phyloP scores from a whole-genome alignment of 1,140 invertebrate genomes.

The Drosophila trapezifrons region DNA sequence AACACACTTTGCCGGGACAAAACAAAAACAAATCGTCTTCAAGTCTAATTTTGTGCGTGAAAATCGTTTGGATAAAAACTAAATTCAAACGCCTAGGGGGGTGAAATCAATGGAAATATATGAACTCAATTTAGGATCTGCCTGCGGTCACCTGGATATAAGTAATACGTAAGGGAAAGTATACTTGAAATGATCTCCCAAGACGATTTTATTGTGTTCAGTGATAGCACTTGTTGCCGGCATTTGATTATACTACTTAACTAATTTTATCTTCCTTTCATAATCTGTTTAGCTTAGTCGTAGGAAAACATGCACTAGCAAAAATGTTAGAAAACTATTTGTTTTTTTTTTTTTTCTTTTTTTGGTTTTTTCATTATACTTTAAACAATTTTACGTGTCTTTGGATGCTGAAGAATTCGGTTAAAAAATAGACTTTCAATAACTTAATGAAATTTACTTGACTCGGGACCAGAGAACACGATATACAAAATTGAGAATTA shows the following conservation, averaged over 20 bases:
- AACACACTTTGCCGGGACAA: slow-evolving; percentile 74
- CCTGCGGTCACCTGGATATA: slow-evolving; percentile 27
- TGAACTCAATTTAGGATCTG: slow-evolving; percentile 4
- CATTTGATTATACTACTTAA: slow-evolving; percentile 73
- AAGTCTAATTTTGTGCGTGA: slow-evolving; percentile 61
- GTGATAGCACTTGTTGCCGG: slow-evolving; percentile 28
- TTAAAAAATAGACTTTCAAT: slow-evolving; percentile 6
- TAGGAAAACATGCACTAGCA: slow-evolving; percentile 74
- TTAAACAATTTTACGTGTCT: slow-evolving; percentile 46
- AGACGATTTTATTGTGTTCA: slow-evolving; percentile 25
- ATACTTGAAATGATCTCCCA: slow-evolving; percentile 38
- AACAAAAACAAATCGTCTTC: slow-evolving; percentile 20
- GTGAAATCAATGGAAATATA: neutral
- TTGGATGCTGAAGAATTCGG: slow-evolving; percentile 26
- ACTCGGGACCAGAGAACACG: slow-evolving; percentile 19
- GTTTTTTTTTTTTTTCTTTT: neutral
- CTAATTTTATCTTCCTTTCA: slow-evolving; percentile 42
- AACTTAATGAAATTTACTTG: slow-evolving; percentile 38
- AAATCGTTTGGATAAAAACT: slow-evolving; percentile 33
- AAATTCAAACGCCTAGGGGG: slow-evolving; percentile 13
- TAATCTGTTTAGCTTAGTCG: slow-evolving; percentile 52
- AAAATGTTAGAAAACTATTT: slow-evolving; percentile 62
- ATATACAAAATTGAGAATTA: neutral
- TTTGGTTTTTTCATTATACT: slow-evolving; percentile 11
- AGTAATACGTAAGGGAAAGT: neutral